Evolutionary conservation across 2,888 invertebrate species (phyloP).

Genomic region (Orthosia cruda): DNA sequence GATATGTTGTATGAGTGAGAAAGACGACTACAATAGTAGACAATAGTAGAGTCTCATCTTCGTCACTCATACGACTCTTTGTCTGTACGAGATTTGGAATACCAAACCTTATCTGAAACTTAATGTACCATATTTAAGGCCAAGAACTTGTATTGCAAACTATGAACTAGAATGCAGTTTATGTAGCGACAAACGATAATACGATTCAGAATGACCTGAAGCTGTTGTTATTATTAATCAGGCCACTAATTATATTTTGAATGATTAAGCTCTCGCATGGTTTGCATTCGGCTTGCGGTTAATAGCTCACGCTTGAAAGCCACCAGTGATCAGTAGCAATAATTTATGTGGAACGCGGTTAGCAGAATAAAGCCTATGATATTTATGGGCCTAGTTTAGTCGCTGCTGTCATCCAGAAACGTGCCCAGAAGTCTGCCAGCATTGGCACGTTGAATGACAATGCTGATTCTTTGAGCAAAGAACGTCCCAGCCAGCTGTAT

Average conservation of each 20-base stretch:
- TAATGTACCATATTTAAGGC: background rate
- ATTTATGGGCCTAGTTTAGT: too few species aligned
- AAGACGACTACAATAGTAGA: too few species aligned
- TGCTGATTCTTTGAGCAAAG: too few species aligned
- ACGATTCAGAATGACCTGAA: slow-evolving; percentile 3
- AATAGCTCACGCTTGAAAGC: slow-evolving; percentile 8
- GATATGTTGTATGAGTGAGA: background rate
- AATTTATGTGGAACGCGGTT: slow-evolving; percentile 1
- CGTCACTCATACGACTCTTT: background rate
- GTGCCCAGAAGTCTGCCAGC: too few species aligned
- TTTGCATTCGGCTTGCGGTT: slow-evolving; percentile 22
- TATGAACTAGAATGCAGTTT: background rate
- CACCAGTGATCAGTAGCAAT: slow-evolving; percentile 6
- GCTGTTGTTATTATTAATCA: slow-evolving; percentile 26
- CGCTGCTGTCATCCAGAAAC: too few species aligned
- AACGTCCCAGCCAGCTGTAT: too few species aligned
- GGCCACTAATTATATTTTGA: slow-evolving; percentile 40
- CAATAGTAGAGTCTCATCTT: too few species aligned
- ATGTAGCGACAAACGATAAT: slow-evolving; percentile 4
- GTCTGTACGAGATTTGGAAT: too few species aligned
- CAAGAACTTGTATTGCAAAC: too few species aligned
- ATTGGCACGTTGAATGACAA: too few species aligned
- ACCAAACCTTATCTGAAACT: too few species aligned
- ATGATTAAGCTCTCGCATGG: slow-evolving; percentile 26
- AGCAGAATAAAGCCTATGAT: background rate